These are phyloP conservation scores for Sebastes matsubarae DNA, from an alignment of 2,797 vertebrate genomes.

Conservation along the genomic window DNA sequence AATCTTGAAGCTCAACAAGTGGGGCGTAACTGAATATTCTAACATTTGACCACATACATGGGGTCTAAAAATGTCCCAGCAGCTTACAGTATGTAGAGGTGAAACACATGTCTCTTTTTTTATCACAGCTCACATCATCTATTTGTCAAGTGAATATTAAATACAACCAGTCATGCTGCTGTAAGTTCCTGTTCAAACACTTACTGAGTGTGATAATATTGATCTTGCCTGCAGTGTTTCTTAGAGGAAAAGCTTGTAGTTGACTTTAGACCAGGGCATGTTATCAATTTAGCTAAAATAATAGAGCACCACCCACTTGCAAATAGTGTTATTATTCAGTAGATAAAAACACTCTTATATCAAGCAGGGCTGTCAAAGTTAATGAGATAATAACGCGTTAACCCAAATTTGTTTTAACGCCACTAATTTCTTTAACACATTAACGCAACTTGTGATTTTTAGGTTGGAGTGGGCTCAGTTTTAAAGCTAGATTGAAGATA, in stretches of 20 bases:
- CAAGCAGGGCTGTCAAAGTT: too few relatives aligned
- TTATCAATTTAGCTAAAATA: background rate
- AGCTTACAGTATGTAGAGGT: background rate
- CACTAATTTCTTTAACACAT: too few relatives aligned
- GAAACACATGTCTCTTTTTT: background rate
- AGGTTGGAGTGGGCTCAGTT: accelerated
- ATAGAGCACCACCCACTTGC: background rate
- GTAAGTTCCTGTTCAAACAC: slow-evolving; percentile 6
- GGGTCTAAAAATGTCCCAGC: background rate
- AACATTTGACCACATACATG: background rate
- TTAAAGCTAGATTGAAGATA: too few relatives aligned
- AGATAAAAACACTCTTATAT: background rate
- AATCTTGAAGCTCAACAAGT: background rate
- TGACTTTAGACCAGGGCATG: background rate
- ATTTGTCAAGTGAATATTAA: background rate
- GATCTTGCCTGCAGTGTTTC: background rate
- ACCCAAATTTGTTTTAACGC: too few relatives aligned
- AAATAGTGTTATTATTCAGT: background rate
- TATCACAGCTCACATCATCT: background rate
- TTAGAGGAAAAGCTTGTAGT: background rate
- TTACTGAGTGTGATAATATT: background rate
- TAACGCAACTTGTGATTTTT: too few relatives aligned
- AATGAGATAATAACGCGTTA: too few relatives aligned
- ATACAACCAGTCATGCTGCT: background rate
- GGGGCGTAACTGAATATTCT: background rate